A percentile compares a stretch with the other conserved stretches of the same genome.
Conservation (phyloP, 2,888 invertebrate genomes). For the Raillietiella orientalis region DNA sequence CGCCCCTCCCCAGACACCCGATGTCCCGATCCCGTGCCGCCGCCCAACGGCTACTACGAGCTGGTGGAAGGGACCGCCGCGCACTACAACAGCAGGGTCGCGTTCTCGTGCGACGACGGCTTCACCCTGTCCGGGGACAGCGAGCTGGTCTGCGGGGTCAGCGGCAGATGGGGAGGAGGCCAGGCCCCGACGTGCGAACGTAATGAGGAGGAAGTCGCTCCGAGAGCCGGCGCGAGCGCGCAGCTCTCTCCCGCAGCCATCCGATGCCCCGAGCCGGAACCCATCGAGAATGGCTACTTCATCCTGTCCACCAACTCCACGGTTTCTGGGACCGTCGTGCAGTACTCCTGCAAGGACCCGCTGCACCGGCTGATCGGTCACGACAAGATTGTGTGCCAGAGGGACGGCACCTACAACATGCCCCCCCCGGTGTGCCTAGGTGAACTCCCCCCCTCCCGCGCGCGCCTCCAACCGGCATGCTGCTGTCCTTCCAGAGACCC, state of each 20-base stretch:
- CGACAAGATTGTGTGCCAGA: slow-evolving; percentile 28
- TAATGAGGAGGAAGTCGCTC: too few relatives aligned
- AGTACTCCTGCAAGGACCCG: slow-evolving; percentile 30
- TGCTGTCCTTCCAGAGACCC: slow-evolving; percentile 3
- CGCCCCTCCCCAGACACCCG: neutral
- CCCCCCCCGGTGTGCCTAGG: slow-evolving; percentile 35
- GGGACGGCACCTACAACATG: slow-evolving; percentile 44
- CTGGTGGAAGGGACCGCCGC: slow-evolving; percentile 51
- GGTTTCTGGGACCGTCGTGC: slow-evolving; percentile 32
- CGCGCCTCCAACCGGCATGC: neutral
- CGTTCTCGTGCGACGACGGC: slow-evolving; percentile 47
- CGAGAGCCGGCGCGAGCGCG: too few relatives aligned
- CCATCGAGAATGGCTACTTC: slow-evolving; percentile 21
- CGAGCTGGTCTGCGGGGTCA: slow-evolving; percentile 55
- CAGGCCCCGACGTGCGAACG: slow-evolving; percentile 63
- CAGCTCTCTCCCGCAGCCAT: too few relatives aligned
- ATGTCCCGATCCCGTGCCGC: slow-evolving; percentile 52
- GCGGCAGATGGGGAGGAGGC: slow-evolving; percentile 60
- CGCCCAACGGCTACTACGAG: slow-evolving; percentile 41
- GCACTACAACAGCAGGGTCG: slow-evolving; percentile 56
- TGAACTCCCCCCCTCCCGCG: slow-evolving; percentile 9
- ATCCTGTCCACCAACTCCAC: slow-evolving; percentile 9
- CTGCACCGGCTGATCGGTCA: slow-evolving; percentile 34
- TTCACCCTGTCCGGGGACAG: slow-evolving; percentile 53
- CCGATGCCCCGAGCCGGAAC: slow-evolving; percentile 31